Conservation (phyloP, 2,113 vertebrate genomes). For the Cygnus atratus region DNA sequence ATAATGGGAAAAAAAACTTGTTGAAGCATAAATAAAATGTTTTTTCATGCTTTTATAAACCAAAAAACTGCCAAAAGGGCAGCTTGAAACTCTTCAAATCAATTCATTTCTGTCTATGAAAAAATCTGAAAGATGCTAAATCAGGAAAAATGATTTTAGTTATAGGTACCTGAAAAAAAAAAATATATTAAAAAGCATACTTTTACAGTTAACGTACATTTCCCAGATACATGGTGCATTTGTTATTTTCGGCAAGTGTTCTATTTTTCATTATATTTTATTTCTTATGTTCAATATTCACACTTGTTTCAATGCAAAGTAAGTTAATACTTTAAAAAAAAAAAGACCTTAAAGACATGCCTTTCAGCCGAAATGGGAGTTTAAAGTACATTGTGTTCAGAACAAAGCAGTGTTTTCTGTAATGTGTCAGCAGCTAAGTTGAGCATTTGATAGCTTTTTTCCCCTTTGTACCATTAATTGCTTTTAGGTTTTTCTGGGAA, state of each 20-base stretch:
- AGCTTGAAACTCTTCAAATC: background rate
- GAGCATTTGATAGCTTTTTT: conserved; percentile 46
- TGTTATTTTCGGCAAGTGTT: background rate
- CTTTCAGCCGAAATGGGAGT: conserved; percentile 33
- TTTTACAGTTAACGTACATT: background rate
- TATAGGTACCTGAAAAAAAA: background rate
- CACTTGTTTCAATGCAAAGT: conserved; percentile 27
- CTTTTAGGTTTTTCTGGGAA: conserved; percentile 36
- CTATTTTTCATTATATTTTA: background rate
- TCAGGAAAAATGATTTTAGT: background rate
- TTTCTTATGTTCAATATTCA: background rate
- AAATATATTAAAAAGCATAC: background rate
- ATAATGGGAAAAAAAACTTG: conserved; percentile 22
- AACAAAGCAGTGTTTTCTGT: conserved; percentile 45
- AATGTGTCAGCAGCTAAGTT: conserved; percentile 26
- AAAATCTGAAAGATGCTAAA: background rate
- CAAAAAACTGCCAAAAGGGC: background rate
- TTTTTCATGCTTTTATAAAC: background rate
- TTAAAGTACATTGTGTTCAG: conserved; percentile 29
- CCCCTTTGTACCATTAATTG: conserved; percentile 19
- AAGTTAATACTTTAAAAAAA: conserved; percentile 36
- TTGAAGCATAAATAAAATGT: conserved; percentile 22
- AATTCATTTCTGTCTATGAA: background rate
- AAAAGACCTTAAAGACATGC: conserved; percentile 24
- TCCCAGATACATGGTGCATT: background rate